Percentiles rank a stretch among this genome's conserved stretches.
phyloP scores from a whole-genome alignment of 2,113 vertebrate species.

The Seriola aureovittata region DNA sequence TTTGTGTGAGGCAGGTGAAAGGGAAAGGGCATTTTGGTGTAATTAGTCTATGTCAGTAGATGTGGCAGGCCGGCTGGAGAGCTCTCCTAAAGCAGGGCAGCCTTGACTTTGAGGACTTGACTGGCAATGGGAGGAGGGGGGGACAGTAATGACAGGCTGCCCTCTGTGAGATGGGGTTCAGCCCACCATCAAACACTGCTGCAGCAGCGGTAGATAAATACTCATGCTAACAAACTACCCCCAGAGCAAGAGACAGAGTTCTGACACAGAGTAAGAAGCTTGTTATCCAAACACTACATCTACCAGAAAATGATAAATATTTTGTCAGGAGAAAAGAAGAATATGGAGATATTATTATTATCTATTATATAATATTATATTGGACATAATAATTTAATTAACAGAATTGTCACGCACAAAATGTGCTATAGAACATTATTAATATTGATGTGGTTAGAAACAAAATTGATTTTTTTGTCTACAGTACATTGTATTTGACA shows the following conservation, averaged over 20 bases:
- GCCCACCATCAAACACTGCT: conserved; percentile 5
- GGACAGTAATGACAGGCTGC: conserved; percentile 47
- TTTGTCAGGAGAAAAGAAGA: neutral
- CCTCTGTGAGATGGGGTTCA: conserved; percentile 50
- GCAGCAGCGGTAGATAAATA: conserved; percentile 13
- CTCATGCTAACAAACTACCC: conserved; percentile 19
- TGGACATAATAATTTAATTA: neutral
- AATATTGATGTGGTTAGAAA: too few species aligned
- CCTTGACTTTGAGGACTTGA: conserved; percentile 56
- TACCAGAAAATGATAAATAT: neutral
- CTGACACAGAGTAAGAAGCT: neutral
- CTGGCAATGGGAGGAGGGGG: neutral
- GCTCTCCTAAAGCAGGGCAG: conserved; percentile 51
- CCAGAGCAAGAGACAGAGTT: neutral
- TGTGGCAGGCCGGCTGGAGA: conserved; percentile 26
- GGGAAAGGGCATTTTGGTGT: conserved; percentile 57
- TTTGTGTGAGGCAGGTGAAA: conserved; percentile 59
- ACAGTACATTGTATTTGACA: too few species aligned
- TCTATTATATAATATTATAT: too few species aligned
- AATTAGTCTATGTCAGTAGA: conserved; percentile 63
- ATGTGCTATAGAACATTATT: too few species aligned
- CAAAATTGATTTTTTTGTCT: too few species aligned
- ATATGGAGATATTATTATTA: neutral
- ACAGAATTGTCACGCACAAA: neutral
- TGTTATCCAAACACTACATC: neutral